Evolutionary conservation across 2,888 invertebrate genomes (phyloP).

Genomic region (Brachyptera putata): DNA sequence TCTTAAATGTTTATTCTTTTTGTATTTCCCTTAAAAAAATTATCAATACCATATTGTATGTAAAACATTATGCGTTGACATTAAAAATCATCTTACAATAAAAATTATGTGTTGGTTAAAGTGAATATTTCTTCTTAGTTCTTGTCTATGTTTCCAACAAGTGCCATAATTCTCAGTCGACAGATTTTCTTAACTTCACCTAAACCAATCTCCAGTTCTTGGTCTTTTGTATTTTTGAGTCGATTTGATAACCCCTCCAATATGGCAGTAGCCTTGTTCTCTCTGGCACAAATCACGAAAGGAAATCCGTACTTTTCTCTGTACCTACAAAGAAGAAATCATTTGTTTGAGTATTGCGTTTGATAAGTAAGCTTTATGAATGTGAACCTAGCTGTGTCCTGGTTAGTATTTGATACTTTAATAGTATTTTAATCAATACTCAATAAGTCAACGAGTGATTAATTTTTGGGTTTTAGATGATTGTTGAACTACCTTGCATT

Average conservation of each 20-base stretch:
- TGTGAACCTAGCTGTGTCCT: no score
- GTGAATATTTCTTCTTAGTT: not conserved
- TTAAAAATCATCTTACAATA: not conserved
- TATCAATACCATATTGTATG: not conserved
- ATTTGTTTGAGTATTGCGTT: constrained; percentile 19
- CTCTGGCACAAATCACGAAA: constrained; percentile 62
- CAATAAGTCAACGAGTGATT: no score
- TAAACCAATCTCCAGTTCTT: constrained; percentile 56
- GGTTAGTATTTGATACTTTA: no score
- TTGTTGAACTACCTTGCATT: constrained; percentile 47
- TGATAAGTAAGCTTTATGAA: no score
- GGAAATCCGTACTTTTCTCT: constrained; percentile 63
- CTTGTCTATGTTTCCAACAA: constrained; percentile 36
- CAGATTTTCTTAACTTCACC: constrained; percentile 67
- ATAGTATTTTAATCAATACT: no score
- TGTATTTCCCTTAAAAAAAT: not conserved
- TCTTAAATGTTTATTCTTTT: no score
- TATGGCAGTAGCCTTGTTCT: constrained; percentile 58
- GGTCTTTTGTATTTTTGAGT: constrained; percentile 50
- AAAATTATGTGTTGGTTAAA: not conserved
- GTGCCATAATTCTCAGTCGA: constrained; percentile 53
- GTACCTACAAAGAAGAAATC: constrained; percentile 51
- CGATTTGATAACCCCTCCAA: constrained; percentile 53
- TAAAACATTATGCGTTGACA: not conserved
- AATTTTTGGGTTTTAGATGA: no score